Percentiles rank a stretch among this genome's conserved stretches.
These are phyloP conservation scores for Phoebastria nigripes DNA, from an alignment of 2,797 vertebrate species.

Conservation along the genomic window DNA sequence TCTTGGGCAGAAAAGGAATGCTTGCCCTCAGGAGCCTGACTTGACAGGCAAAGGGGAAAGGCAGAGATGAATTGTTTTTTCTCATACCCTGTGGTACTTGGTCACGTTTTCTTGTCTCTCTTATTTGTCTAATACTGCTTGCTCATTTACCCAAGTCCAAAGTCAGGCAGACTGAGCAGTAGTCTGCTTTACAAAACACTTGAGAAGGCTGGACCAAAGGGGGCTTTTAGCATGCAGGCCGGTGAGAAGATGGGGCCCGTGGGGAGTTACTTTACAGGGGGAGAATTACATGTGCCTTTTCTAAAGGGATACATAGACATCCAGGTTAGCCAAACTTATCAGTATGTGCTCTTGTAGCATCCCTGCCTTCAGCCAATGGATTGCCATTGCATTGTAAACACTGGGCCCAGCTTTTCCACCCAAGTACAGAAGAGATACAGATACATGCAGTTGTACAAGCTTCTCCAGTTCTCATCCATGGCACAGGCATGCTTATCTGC, in stretches of 20 bases:
- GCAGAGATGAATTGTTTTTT: not conserved
- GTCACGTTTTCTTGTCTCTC: not conserved
- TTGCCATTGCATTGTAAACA: not conserved
- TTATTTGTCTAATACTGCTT: not conserved
- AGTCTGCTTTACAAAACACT: not conserved
- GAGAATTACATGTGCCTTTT: accelerated
- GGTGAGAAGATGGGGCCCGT: not conserved
- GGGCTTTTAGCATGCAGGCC: accelerated
- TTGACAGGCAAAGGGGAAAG: not conserved
- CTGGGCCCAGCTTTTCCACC: not conserved
- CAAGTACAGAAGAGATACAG: not conserved
- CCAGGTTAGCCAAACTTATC: not conserved
- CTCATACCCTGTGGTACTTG: not conserved
- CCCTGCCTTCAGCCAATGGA: not conserved
- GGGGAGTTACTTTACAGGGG: not conserved
- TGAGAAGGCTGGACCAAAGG: not conserved
- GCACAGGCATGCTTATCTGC: not conserved
- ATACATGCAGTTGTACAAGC: accelerated
- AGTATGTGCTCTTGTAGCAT: not conserved
- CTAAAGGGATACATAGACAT: not conserved
- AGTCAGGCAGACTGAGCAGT: not conserved
- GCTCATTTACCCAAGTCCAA: not conserved
- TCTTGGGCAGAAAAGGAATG: not conserved
- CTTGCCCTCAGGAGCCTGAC: not conserved
- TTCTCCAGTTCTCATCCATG: not conserved